Conservation (phyloP, 2,888 invertebrate species). For the Phyllotreta striolata region DNA sequence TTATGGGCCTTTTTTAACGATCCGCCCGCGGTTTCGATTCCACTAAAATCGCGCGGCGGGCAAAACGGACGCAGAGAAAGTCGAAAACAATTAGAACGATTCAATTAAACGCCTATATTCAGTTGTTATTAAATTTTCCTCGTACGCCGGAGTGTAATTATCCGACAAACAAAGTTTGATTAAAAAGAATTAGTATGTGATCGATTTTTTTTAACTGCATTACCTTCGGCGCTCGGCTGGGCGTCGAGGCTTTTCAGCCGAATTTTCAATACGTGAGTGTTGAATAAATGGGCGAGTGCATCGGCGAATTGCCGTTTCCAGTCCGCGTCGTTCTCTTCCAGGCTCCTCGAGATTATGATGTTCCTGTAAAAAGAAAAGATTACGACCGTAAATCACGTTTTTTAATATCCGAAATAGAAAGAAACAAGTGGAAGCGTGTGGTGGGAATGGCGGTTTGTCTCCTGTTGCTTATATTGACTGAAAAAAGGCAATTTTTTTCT, state of each 20-base stretch:
- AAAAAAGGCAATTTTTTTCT: too few relatives aligned
- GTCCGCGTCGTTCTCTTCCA: conserved; percentile 16
- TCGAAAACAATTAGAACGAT: too few relatives aligned
- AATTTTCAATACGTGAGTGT: conserved; percentile 27
- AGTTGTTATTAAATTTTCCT: too few relatives aligned
- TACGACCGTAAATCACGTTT: not conserved
- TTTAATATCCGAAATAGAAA: conserved; percentile 34
- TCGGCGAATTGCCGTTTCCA: conserved; percentile 68
- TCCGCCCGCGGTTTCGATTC: too few relatives aligned
- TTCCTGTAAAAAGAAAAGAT: conserved; percentile 15
- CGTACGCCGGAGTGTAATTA: too few relatives aligned
- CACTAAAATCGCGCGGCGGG: too few relatives aligned
- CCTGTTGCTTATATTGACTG: not conserved
- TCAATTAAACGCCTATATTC: too few relatives aligned
- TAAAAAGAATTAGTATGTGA: too few relatives aligned
- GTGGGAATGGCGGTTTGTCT: not conserved
- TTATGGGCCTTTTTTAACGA: too few relatives aligned
- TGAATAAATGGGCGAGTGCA: conserved; percentile 66
- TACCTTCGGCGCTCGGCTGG: conserved; percentile 32
- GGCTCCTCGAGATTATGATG: conserved; percentile 19
- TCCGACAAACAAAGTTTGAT: too few relatives aligned
- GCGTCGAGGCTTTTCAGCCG: conserved; percentile 61
- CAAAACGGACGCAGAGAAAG: too few relatives aligned
- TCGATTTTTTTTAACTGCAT: too few relatives aligned
- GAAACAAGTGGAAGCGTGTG: conserved; percentile 40